phyloP scores from a whole-genome alignment of 64 coral and sea anemone genomes.

The Montipora cactus region DNA sequence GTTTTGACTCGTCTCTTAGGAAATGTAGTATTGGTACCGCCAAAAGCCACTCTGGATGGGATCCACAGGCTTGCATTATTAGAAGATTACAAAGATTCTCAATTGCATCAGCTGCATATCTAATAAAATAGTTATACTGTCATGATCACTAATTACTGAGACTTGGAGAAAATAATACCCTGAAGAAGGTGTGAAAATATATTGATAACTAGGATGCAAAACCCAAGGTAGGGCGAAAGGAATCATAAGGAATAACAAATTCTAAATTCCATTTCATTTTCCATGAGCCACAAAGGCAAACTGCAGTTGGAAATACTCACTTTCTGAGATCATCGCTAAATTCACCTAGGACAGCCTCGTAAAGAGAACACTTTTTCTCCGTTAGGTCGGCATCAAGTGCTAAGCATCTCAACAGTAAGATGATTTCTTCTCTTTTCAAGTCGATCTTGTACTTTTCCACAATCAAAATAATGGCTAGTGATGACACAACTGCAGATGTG shows the following conservation, averaged over 20 bases:
- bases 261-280: too few relatives aligned
- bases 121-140: neutral
- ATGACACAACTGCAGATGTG: conserved; percentile 12
- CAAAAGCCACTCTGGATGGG: conserved; percentile 33
- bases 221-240: too few relatives aligned
- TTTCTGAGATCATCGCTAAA: neutral
- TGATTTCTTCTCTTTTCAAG: neutral
- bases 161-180: too few relatives aligned
- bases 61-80: neutral
- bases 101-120: neutral
- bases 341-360: neutral
- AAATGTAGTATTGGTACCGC: conserved; percentile 67
- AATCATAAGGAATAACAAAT: too few relatives aligned
- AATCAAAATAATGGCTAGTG: neutral
- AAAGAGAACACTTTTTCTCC: neutral
- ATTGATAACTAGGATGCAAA: too few relatives aligned
- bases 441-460: neutral
- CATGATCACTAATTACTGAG: too few relatives aligned
- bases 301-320: neutral
- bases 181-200: too few relatives aligned
- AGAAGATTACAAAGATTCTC: neutral
- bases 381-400: neutral
- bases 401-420: neutral
- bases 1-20: conserved; percentile 46
- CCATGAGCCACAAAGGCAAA: too few relatives aligned